Conservation (phyloP, 92 coral and sea anemone genomes). For the Epizoanthus illoricatus region DNA sequence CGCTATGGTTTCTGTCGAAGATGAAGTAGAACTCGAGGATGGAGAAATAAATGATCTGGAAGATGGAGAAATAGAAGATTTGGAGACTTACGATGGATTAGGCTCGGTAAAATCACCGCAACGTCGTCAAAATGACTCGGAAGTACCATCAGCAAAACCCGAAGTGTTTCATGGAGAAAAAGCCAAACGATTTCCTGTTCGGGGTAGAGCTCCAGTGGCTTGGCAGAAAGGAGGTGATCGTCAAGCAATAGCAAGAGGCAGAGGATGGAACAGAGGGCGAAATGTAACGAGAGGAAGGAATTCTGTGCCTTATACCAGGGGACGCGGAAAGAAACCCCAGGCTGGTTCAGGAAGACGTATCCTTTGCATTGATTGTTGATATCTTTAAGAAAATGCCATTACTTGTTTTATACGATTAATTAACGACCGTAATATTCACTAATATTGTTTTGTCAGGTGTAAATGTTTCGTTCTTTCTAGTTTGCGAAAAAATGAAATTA, state of each 20-base stretch:
- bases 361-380: constrained; percentile 7
- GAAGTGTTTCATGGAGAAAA: constrained; percentile 19
- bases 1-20: constrained; percentile 40
- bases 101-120: not conserved
- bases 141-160: not conserved
- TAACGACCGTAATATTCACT: too few relatives aligned
- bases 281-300: not conserved
- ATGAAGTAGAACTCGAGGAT: constrained; percentile 81
- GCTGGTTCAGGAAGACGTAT: constrained; percentile 18
- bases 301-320: not conserved
- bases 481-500: too few relatives aligned
- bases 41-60: constrained; percentile 96
- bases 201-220: not conserved
- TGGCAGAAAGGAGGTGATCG: constrained; percentile 24
- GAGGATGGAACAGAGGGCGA: constrained; percentile 29
- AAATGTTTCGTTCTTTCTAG: too few relatives aligned
- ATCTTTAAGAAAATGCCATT: not conserved
- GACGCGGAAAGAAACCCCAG: constrained; percentile 9
- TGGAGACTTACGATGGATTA: constrained; percentile 33
- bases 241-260: constrained; percentile 6
- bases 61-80: constrained; percentile 96
- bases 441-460: too few relatives aligned
- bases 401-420: not conserved
- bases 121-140: not conserved
- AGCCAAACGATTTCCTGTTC: constrained; percentile 10